phyloP scores from a whole-genome alignment of 2,888 invertebrate genomes.

The Rhodophaea formosa region DNA sequence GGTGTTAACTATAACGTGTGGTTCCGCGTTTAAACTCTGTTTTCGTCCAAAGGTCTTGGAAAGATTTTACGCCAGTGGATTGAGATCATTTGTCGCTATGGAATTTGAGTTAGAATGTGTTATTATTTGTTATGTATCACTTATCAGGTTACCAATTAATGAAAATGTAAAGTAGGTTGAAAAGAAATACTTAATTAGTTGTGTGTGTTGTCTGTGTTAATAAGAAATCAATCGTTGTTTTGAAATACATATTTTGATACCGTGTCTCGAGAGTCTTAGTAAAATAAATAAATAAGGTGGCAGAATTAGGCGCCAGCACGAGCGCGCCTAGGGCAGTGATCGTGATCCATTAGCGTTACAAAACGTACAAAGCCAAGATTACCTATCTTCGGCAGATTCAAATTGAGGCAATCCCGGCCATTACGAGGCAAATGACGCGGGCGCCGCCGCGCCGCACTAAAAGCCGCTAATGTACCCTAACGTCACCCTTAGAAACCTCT shows the following conservation, averaged over 20 bases:
- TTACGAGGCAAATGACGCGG: conserved; percentile 67
- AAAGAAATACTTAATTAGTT: not conserved
- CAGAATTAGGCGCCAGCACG: not conserved
- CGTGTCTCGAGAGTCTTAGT: not conserved
- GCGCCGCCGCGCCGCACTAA: conserved; percentile 59
- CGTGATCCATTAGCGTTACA: conserved; percentile 48
- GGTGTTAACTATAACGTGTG: conserved; percentile 63
- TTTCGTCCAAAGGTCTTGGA: conserved; percentile 26
- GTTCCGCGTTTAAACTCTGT: conserved; percentile 40
- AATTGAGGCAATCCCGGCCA: conserved; percentile 64
- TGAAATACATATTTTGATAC: not conserved
- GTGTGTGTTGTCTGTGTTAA: no score
- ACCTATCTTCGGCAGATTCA: conserved; percentile 55
- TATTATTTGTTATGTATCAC: not conserved
- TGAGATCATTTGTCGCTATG: conserved; percentile 16
- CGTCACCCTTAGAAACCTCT: conserved; percentile 41
- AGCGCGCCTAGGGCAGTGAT: conserved; percentile 8
- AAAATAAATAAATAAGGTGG: not conserved
- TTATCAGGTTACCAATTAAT: not conserved
- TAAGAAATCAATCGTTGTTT: not conserved
- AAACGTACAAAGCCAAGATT: conserved; percentile 45
- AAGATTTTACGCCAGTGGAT: conserved; percentile 20
- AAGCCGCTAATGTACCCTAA: conserved; percentile 65
- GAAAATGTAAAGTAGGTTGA: not conserved
- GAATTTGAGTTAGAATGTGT: not conserved